Evolutionary conservation across 2,888 invertebrate genomes (phyloP), one percentile per base, ranked within the genome.

Genomic region (Coremacera marginata): DNA sequence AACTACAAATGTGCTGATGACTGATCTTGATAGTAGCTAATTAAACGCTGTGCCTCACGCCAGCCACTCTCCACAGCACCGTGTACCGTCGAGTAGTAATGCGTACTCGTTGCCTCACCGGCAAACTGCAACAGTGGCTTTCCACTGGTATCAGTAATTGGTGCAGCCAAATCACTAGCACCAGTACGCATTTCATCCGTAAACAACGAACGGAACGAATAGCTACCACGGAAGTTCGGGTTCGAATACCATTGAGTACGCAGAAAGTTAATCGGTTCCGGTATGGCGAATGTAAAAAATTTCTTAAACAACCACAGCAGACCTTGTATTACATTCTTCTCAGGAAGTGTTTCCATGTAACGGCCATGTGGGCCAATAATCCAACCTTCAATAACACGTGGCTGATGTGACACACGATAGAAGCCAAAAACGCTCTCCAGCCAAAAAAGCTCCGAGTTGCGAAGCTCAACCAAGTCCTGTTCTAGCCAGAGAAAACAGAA

Each of bases 1-100:
- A 31, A 3, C 81, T 80, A 87, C 67, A 87, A 76, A 31, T 83
- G 84, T 0, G n/a, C n/a, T n/a, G 86, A 79, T 4, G 82, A 81
- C 44, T 82, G 79, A 0, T 80, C 71, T 57, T 82, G 81, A 80
- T 89, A 89, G 71, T 84, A 84, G 4, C 85, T 83, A 44, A 90
- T 89, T 27, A 94, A 85, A 80, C 94, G 90, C n/a, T 93, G 90
- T 1, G 95, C 95, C 85, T 95, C 95, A 49, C 95, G 91, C 85
- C 92, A 92, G 0, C 95, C 95, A n/a, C 92, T 91, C 84, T 94
- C 94, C 0, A 94, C 88, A 0, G 95, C 95, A 0, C 95, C 95
- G 83, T 95, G 94, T 0, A 93, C 94, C 0, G 93, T 92, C 0
- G 92, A 92, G 84, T 92, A 94, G 83, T 90, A 91, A 81, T 92